phyloP scores from a whole-genome alignment of 2,113 vertebrate species.

The Clarias magur region DNA sequence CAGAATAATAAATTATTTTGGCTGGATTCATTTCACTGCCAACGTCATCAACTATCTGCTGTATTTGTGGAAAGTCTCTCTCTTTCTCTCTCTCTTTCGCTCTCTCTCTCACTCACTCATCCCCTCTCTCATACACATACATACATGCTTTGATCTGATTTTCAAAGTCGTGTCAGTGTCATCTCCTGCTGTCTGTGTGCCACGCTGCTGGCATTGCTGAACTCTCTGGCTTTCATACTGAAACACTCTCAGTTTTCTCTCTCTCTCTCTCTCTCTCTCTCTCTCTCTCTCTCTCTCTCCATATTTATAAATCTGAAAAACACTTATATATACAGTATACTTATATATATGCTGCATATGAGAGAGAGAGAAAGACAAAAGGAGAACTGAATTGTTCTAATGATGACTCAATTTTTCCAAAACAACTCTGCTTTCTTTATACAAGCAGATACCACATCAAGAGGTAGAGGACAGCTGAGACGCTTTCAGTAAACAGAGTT shows the following conservation, averaged over 20 bases:
- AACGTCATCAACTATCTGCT: not conserved
- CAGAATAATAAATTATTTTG: slow-evolving; percentile 1
- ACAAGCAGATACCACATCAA: not conserved
- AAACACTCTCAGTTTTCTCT: slow-evolving; percentile 11
- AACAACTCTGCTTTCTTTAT: slow-evolving; percentile 4
- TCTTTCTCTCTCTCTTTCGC: not conserved
- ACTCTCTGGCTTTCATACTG: slow-evolving; percentile 15
- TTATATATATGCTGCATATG: not conserved
- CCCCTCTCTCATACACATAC: not conserved
- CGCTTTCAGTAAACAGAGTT: not conserved
- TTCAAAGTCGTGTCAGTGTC: slow-evolving; percentile 53
- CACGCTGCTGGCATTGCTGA: not conserved
- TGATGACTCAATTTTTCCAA: slow-evolving; percentile 23
- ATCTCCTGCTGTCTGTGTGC: slow-evolving; percentile 21
- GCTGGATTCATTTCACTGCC: not conserved
- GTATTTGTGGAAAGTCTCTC: not conserved
- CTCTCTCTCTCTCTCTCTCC: slow-evolving; percentile 1
- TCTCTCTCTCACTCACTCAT: not conserved
- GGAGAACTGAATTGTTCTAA: not conserved
- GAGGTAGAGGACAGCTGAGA: not conserved
- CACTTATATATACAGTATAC: not conserved
- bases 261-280: not conserved
- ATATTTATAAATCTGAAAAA: not conserved
- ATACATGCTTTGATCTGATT: slow-evolving; percentile 38
- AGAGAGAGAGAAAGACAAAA: not conserved